phyloP scores from a whole-genome alignment of 30 jellyfish, hydroid and myxozoan species.

The Cassiopea xamachana region DNA sequence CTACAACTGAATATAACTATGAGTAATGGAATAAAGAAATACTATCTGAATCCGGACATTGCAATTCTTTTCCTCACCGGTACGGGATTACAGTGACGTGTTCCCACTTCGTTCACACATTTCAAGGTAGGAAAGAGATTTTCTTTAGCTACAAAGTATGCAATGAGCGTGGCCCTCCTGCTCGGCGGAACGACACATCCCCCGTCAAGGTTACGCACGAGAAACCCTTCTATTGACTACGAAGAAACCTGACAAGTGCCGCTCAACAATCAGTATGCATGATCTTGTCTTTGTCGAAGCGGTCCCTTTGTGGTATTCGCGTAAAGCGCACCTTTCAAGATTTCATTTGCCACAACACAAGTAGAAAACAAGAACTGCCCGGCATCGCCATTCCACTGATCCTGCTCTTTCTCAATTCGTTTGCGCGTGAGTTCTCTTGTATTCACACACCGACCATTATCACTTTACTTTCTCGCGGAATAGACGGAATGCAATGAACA shows the following conservation, averaged over 20 bases:
- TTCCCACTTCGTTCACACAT: not conserved
- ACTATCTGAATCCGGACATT: not conserved
- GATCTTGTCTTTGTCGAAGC: constrained; percentile 74
- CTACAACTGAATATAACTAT: not conserved
- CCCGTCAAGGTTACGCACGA: constrained; percentile 64
- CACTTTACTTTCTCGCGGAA: constrained; percentile 36
- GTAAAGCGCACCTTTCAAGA: constrained; percentile 76
- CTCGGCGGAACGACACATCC: constrained; percentile 7
- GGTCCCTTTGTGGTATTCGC: constrained; percentile 75
- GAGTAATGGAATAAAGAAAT: not conserved
- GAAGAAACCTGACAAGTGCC: constrained; percentile 78
- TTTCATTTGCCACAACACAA: constrained; percentile 73
- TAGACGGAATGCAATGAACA: constrained; percentile 66
- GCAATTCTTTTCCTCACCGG: not conserved
- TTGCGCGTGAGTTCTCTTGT: constrained; percentile 65
- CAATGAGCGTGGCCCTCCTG: constrained; percentile 6
- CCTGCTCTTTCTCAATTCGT: constrained; percentile 41
- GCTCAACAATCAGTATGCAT: constrained; percentile 74
- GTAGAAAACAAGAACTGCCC: constrained; percentile 55
- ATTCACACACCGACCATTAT: constrained; percentile 61
- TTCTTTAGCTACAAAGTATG: not conserved
- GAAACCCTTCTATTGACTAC: constrained; percentile 67
- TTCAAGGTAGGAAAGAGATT: not conserved
- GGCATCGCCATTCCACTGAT: constrained; percentile 59
- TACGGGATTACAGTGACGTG: not conserved